Base-by-base conservation (phyloP, 2,888 invertebrate species). In the Agonum fuliginosum region DNA sequence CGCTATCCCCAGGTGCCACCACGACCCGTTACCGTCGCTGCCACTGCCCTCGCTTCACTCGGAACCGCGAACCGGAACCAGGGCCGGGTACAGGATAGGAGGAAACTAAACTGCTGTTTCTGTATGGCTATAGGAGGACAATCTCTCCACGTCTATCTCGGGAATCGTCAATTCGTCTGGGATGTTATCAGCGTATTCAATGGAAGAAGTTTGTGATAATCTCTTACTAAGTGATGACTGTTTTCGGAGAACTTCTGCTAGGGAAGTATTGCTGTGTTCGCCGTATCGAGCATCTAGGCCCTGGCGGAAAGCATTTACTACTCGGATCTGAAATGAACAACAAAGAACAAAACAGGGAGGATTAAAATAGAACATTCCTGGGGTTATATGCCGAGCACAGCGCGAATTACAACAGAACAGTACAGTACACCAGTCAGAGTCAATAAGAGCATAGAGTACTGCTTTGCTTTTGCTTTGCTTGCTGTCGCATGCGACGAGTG, bases 251-350 rank as follows among this genome's bases (percentile, higher is more conserved):
- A 95, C 96, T 90, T 96, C 96, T 80, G 96, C 96, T 87, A 96
- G 92, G 89, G 96, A 95, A 87, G 95, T 94, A 91, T 94, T 95
- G 88, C 94, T 94, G 89, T 95, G 94, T 90, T 96, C 96, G 89
- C 96, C 95, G 87, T 93, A 93, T 86, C 97, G 95, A 88, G 96
- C 93, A 91, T 98, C 98, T 90, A 98, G 93, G 89, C 98, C 98
- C 93, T 98, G 97, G 89, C 99, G 98, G 93, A 99, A 99, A 91
- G 99, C 99, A 92, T 99, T 99, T 91, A 99, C 98, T 91, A 99
- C 99, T 91, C 99, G 98, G 90, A 99, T 99, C 99, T 99, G 95
- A 89, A 91, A 91, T 87, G 83, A 85, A 86, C 86, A 86, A 86
- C 85, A 87, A 86, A 87, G 86, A 87, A 86, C 86, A 87, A 87